Evolutionary conservation across 2,888 invertebrate species (phyloP), one percentile per base, ranked within the genome.

Genomic region (Lomographa bimaculata): DNA sequence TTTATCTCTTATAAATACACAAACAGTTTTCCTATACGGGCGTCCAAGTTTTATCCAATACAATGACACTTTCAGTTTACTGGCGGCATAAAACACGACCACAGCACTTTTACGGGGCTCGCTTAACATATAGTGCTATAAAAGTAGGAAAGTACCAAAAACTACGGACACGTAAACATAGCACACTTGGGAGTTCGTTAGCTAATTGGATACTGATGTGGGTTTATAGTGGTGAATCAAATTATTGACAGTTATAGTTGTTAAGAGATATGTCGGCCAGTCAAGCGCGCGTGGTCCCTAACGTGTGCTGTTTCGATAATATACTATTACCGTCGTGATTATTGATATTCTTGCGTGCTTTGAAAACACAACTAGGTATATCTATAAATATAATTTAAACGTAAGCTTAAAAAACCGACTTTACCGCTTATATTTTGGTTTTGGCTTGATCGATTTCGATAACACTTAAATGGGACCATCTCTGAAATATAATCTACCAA

Each of bases 71-170:
- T 72, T 59, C 48, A 68, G 62, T 85, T 84, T 80, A 84, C 75
- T 70, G 62, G 66, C 71, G 71, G 65, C 70, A 73, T 85, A 84
- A 84, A 85, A 80, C 80, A 80, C 67, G 70, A 63, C 64, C 71
- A 71, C 71, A 63, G 64, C 59, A 65, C 67, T 77, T 84, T 85
- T 86, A 87, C 80, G 83, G 79, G 58, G 72, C 73, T 64, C 79
- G 60, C 78, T 83, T 82, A 84, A 84, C 79, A 81, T 80, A 82
- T 73, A 75, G 71, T 66, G 74, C 72, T 71, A 67, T 84, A 81
- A 83, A 85, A 79, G 66, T 60, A 64, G 61, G 42, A 37, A 43
- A 43, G 42, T 67, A 73, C 70, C 71, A 63, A 76, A 80, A 78
- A 74, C 73, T 64, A 68, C 59, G 61, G 55, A 61, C 60, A 71